Conservation (phyloP, 2,797 vertebrate species). For the Diceros bicornis region DNA sequence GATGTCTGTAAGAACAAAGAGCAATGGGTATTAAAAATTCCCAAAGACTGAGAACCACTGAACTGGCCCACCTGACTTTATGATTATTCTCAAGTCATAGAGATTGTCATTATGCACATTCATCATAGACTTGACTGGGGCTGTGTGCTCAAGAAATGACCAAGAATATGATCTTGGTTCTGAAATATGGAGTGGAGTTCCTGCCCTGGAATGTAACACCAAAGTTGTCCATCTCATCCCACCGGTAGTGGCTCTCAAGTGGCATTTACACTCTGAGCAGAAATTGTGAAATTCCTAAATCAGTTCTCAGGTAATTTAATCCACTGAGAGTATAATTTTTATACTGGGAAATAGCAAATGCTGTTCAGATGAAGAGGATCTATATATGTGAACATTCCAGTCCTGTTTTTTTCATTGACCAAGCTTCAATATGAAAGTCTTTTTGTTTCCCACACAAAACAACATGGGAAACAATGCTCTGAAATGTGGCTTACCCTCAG, state of each 20-base stretch:
- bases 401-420: background rate
- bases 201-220: background rate
- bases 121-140: background rate
- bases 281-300: slow-evolving; percentile 41
- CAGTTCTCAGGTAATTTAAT: slow-evolving; percentile 40
- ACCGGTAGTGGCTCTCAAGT: background rate
- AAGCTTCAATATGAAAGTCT: background rate
- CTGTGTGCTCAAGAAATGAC: background rate
- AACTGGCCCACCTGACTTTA: background rate
- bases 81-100: background rate
- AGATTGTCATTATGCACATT: background rate
- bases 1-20: background rate
- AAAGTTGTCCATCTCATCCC: background rate
- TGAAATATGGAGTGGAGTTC: background rate
- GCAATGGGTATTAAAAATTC: background rate
- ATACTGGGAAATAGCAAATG: slow-evolving; percentile 35
- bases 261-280: background rate
- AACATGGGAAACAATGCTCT: slow-evolving; percentile 35
- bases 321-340: background rate
- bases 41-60: background rate
- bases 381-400: slow-evolving; percentile 5
- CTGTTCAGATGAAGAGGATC: background rate
- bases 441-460: slow-evolving; percentile 51
- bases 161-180: background rate
- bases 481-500: background rate